Base-by-base conservation (phyloP, 2,113 vertebrate species). In the Gila orcuttii region DNA sequence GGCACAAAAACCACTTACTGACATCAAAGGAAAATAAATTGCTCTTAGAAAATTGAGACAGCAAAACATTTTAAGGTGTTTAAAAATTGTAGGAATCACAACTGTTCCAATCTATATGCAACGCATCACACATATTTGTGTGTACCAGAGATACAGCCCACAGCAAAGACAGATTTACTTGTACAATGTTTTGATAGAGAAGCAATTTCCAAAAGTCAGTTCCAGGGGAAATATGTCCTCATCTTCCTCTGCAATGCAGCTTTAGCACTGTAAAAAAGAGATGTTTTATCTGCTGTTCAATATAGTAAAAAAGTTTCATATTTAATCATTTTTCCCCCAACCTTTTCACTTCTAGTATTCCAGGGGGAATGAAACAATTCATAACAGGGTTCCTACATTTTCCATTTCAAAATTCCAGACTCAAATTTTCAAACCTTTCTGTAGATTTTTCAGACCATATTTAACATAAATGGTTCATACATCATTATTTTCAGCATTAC, bases 21-120 rank as follows among this genome's bases (percentile, higher is more conserved):
- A 93, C 90, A 93, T 94, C 92, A 94, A 93, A 94, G 90, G 87
- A 69, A 73, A 87, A 83, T 47, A 89, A 83, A 93, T 88, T 91
- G 88, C 90, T 90, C 86, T 91, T 50, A 85, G 87, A 75, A 86
- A 91, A 89, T 89, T 86, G 82, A 91, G 85, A 87, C 68, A 13
- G 73, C 81, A 91, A 86, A 91, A 88, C 86, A 89, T 89, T 84
- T 89, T 89, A 89, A 87, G 89, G 42, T 83, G 50, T 86, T 88
- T 55, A 50, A 45, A 88, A 90, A 87, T 82, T 28, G 88, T 90
- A 88, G 88, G 76, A 86, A 84, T 81, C 88, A 91, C 90, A 89
- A 89, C 87, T 83, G 25, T 71, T 73, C 75, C 76, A 68, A 74
- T 86, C 85, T 89, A 81, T 74, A 89, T 86, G 64, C 88, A 83